These are phyloP conservation scores for Drosophila subobscura DNA, from an alignment of 1,140 invertebrate species.

Conservation along the genomic window DNA sequence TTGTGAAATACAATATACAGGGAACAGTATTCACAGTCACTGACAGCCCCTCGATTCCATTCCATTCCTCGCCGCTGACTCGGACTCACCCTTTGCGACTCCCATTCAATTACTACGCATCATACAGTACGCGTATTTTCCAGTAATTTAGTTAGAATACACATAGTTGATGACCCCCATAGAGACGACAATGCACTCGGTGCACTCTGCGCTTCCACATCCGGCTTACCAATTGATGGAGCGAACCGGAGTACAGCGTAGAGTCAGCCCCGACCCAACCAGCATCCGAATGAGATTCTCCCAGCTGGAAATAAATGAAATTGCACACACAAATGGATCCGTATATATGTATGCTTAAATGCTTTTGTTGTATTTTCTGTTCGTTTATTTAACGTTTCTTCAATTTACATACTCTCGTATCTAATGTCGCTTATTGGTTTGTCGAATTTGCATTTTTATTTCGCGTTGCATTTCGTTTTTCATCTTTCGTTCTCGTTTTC, in stretches of 20 bases:
- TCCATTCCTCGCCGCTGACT: neutral
- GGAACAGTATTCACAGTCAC: slow-evolving; percentile 4
- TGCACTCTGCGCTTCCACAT: slow-evolving; percentile 59
- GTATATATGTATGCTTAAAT: slow-evolving; percentile 38
- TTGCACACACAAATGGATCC: slow-evolving; percentile 36
- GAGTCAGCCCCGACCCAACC: slow-evolving; percentile 1
- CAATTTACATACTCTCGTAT: slow-evolving; percentile 69
- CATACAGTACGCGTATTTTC: slow-evolving; percentile 28
- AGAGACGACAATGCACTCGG: slow-evolving; percentile 46
- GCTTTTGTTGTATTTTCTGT: slow-evolving; percentile 49
- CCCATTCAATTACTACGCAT: slow-evolving; percentile 51
- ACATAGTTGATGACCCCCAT: slow-evolving; percentile 49
- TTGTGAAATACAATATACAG: slow-evolving; percentile 23
- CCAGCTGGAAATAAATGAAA: slow-evolving; percentile 42
- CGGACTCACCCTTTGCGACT: slow-evolving; percentile 45
- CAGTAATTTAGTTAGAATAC: slow-evolving; percentile 34
- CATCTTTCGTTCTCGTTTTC: slow-evolving; percentile 32
- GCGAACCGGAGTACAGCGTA: neutral
- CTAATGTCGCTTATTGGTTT: slow-evolving; percentile 55
- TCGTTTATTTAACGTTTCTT: slow-evolving; percentile 69
- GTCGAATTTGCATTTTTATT: slow-evolving; percentile 34
- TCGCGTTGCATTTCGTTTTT: slow-evolving; percentile 46
- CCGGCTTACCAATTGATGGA: slow-evolving; percentile 64
- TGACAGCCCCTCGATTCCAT: slow-evolving; percentile 6
- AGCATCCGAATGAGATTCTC: slow-evolving; percentile 1